These are phyloP conservation scores for Vulpes ferrilata DNA, from an alignment of 2,113 vertebrate species.

Conservation along the genomic window DNA sequence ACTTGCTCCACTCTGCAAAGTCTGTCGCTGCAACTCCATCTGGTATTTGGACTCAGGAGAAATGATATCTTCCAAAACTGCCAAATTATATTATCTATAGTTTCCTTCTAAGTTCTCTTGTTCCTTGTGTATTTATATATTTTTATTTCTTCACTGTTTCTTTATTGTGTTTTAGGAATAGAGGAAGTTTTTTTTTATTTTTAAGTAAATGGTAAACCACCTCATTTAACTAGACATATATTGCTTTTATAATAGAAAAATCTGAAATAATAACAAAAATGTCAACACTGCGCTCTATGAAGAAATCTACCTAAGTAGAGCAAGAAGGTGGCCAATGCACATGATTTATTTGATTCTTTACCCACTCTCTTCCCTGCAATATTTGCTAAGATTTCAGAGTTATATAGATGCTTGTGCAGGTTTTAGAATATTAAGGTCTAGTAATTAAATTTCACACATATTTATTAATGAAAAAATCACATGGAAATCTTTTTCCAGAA, in stretches of 20 bases:
- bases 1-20: background rate
- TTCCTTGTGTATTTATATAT: background rate
- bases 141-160: constrained; percentile 23
- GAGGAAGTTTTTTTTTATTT: background rate
- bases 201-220: background rate
- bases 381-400: background rate
- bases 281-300: background rate
- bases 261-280: background rate
- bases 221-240: background rate
- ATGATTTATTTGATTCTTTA: background rate
- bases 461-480: constrained; percentile 6
- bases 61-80: constrained; percentile 1
- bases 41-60: background rate
- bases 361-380: background rate
- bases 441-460: background rate
- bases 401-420: background rate
- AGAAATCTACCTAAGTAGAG: background rate
- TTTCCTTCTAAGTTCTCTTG: constrained; percentile 23
- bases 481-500: background rate
- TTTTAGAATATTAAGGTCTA: background rate
- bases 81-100: background rate
- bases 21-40: background rate
- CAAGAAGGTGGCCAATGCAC: background rate
- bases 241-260: constrained; percentile 53
- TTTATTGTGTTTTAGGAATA: background rate